These are phyloP conservation scores for Peucedramus taeniatus DNA, from an alignment of 2,113 vertebrate species.

Conservation along the genomic window DNA sequence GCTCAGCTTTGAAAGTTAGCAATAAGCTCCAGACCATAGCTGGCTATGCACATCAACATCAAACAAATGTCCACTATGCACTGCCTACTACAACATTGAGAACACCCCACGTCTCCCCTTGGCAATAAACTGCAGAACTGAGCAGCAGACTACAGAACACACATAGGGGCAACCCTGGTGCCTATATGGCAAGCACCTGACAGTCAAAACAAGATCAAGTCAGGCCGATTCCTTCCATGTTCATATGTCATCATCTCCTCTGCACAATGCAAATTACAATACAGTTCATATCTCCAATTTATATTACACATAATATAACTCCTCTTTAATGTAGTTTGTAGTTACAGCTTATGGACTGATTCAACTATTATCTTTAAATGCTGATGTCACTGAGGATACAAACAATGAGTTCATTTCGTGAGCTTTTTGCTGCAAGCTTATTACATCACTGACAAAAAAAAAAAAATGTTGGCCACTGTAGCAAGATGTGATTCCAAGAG, in stretches of 20 bases:
- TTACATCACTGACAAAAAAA: background rate
- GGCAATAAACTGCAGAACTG: background rate
- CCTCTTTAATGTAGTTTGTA: background rate
- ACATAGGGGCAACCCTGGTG: rapidly evolving
- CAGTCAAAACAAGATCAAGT: background rate
- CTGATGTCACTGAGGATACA: background rate
- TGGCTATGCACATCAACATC: background rate
- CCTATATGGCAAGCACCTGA: rapidly evolving
- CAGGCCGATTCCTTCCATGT: background rate
- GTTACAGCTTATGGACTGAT: background rate
- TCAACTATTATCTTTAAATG: background rate
- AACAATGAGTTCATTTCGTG: background rate
- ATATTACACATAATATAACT: background rate
- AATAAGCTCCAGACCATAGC: background rate
- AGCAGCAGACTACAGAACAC: background rate
- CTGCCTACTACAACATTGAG: background rate
- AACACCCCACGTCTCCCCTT: background rate
- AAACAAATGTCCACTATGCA: background rate
- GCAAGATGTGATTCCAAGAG: background rate
- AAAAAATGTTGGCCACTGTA: background rate
- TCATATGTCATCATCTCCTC: background rate
- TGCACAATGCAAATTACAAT: background rate
- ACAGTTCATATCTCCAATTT: background rate
- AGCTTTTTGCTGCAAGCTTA: background rate
- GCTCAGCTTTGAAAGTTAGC: background rate